A percentile compares a stretch with the other conserved stretches of the same genome.
phyloP scores from a whole-genome alignment of 2,797 vertebrate genomes.

The Pipistrellus nathusii region DNA sequence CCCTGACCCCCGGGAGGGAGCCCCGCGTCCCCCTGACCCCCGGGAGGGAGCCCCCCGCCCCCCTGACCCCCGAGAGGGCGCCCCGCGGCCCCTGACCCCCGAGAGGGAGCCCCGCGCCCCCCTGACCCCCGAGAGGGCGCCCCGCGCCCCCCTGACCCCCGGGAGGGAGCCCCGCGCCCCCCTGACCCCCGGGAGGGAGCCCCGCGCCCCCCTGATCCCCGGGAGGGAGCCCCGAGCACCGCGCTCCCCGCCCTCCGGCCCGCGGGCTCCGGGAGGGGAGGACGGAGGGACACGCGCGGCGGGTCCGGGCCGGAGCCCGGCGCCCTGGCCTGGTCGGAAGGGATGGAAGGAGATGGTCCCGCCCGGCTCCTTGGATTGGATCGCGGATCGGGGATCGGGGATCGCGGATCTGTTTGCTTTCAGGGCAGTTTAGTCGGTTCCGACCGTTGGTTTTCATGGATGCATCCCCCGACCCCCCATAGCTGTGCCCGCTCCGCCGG shows the following conservation, averaged over 20 bases:
- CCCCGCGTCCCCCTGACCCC: too few species aligned
- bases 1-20: too few species aligned
- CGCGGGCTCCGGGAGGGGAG: background rate
- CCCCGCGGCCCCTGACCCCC: background rate
- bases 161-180: too few species aligned
- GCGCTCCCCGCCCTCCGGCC: background rate
- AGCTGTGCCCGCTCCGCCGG: background rate
- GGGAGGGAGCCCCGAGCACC: background rate
- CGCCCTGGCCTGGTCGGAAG: background rate
- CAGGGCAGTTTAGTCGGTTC: accelerated
- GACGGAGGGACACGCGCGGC: background rate
- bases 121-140: too few species aligned
- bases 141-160: too few species aligned
- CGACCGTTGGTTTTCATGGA: too few species aligned
- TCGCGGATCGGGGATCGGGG: background rate
- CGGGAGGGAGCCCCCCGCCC: too few species aligned
- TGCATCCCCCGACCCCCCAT: background rate
- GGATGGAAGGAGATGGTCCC: too few species aligned
- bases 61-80: too few species aligned
- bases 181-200: too few species aligned
- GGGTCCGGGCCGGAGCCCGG: background rate
- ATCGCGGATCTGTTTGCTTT: background rate
- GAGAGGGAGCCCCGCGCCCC: too few species aligned
- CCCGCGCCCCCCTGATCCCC: too few species aligned
- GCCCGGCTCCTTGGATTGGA: background rate